A percentile compares a stretch with the other conserved stretches of the same genome.
phyloP scores from a whole-genome alignment of 1,140 invertebrate species.

The Drosophila arawakana region DNA sequence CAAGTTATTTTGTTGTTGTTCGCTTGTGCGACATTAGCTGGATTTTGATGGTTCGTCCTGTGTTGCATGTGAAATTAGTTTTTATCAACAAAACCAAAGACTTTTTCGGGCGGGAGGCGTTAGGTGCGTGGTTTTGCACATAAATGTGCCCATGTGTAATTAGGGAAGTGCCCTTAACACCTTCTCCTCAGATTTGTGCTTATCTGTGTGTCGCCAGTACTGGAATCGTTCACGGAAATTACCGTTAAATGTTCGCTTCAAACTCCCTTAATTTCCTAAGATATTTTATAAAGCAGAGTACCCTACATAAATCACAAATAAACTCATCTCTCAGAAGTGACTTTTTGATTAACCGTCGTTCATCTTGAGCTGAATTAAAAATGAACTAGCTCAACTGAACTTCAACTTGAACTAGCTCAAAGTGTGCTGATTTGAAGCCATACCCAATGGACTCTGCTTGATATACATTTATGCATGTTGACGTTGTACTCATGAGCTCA shows the following conservation, averaged over 20 bases:
- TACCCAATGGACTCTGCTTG: background rate
- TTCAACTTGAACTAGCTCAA: background rate
- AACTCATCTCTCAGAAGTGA: too few relatives aligned
- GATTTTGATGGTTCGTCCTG: constrained; percentile 73
- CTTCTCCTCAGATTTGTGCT: constrained; percentile 56
- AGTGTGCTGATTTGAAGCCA: background rate
- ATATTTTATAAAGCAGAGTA: background rate
- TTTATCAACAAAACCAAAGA: constrained; percentile 7
- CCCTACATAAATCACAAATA: too few relatives aligned
- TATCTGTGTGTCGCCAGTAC: constrained; percentile 52
- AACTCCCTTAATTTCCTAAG: constrained; percentile 29
- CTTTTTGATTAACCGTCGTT: too few relatives aligned
- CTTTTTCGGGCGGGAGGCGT: background rate
- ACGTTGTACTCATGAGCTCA: constrained; percentile 37
- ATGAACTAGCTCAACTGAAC: constrained; percentile 1
- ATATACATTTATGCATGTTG: constrained; percentile 25
- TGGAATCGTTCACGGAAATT: constrained; percentile 66
- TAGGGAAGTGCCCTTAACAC: constrained; percentile 70
- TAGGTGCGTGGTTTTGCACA: constrained; percentile 16
- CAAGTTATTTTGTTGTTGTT: constrained; percentile 74
- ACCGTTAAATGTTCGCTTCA: constrained; percentile 62
- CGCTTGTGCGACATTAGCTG: constrained; percentile 75
- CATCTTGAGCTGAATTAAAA: background rate
- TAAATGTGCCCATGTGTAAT: constrained; percentile 68
- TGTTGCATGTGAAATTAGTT: constrained; percentile 82